Conservation (phyloP, 2,797 vertebrate genomes). For the Sebastes trivittatus region DNA sequence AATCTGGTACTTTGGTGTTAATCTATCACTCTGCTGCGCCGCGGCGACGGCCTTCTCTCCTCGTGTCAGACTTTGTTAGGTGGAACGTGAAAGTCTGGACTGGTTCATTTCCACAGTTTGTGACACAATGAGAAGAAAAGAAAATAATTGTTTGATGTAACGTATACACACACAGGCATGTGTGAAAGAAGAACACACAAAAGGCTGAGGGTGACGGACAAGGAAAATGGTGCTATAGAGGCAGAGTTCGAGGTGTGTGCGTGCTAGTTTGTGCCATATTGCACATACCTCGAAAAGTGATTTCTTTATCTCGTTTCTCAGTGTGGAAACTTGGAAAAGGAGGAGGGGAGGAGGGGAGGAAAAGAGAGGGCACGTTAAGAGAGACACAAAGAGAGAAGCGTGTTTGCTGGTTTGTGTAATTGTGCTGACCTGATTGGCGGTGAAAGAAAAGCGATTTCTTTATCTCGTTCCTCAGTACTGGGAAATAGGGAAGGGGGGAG, state of each 20-base stretch:
- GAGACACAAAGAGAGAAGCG: conserved; percentile 19
- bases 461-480: conserved; percentile 35
- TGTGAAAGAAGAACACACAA: conserved; percentile 15
- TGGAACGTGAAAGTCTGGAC: conserved; percentile 19
- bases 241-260: not conserved
- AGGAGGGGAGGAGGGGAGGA: not conserved
- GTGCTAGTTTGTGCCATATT: not conserved
- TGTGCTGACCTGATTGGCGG: conserved; percentile 47
- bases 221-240: not conserved
- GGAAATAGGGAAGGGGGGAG: conserved; percentile 9
- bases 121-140: conserved; percentile 1
- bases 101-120: conserved; percentile 25
- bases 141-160: conserved; percentile 25
- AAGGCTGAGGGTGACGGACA: not conserved
- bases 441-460: conserved; percentile 50
- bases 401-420: conserved; percentile 57
- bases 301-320: conserved; percentile 38
- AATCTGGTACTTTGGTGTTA: conserved; percentile 35
- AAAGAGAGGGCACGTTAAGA: not conserved
- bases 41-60: not conserved
- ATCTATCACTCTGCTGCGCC: conserved; percentile 34
- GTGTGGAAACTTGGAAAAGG: conserved; percentile 29
- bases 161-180: not conserved
- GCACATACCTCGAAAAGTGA: conserved; percentile 7
- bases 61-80: conserved; percentile 14